Evolutionary conservation across 37 sponge, comb jelly and placozoan species (phyloP).

Genomic region (Cliona cf. orientalis): DNA sequence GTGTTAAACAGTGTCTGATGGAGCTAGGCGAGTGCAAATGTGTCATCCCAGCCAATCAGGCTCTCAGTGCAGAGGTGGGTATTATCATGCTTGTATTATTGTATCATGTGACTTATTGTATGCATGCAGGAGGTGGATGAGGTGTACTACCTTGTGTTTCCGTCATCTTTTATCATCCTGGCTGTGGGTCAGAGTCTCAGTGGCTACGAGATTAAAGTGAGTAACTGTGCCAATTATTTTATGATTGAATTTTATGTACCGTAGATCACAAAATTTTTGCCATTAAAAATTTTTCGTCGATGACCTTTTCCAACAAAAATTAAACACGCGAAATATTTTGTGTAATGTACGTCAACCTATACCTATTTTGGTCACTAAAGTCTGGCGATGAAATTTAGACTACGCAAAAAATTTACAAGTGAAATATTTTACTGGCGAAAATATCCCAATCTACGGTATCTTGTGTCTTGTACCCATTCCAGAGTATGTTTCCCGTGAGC

Average conservation of each 20-base stretch:
- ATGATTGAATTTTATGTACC: too few relatives aligned
- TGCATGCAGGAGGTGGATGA: constrained; percentile 80
- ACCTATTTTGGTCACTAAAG: too few relatives aligned
- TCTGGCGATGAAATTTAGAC: too few relatives aligned
- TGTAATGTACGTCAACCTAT: too few relatives aligned
- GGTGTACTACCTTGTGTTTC: constrained; percentile 78
- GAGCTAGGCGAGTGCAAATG: constrained; percentile 78
- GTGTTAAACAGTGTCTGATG: constrained; percentile 45
- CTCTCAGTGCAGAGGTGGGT: constrained; percentile 68
- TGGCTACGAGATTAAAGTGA: constrained; percentile 89
- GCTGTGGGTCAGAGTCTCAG: constrained; percentile 80
- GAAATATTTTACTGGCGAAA: background rate
- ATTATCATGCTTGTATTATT: background rate
- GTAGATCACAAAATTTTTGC: too few relatives aligned
- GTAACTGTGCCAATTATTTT: too few relatives aligned
- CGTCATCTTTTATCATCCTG: constrained; percentile 68
- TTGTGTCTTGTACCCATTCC: background rate
- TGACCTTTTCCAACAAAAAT: too few relatives aligned
- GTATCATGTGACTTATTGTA: background rate
- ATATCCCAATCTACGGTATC: background rate
- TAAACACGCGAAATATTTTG: too few relatives aligned
- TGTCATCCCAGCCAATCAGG: constrained; percentile 63
- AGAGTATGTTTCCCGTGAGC: constrained; percentile 35
- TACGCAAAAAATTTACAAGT: too few relatives aligned
- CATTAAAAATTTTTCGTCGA: too few relatives aligned